Conservation (phyloP, 37 sponge, comb jelly and placozoan species). For the Haliclona indistincta region DNA sequence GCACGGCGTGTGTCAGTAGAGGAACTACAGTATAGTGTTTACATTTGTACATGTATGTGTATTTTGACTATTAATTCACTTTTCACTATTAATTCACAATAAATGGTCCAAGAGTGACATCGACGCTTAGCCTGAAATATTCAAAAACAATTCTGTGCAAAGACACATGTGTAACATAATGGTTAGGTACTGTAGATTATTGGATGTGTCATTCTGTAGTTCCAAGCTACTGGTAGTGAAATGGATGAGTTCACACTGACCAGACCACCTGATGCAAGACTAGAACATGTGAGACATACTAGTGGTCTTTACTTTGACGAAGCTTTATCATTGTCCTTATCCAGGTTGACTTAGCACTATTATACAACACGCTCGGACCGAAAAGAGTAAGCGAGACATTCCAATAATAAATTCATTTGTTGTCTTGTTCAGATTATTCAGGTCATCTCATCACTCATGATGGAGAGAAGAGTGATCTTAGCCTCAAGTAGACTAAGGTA, state of each 20-base stretch:
- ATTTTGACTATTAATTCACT: too few relatives aligned
- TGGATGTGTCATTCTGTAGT: not conserved
- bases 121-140: too few relatives aligned
- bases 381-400: not conserved
- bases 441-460: slow-evolving; percentile 71
- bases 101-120: too few relatives aligned
- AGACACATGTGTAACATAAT: too few relatives aligned
- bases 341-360: slow-evolving; percentile 48
- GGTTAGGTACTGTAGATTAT: too few relatives aligned
- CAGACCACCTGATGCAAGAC: slow-evolving; percentile 75
- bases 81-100: too few relatives aligned
- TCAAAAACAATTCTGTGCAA: too few relatives aligned
- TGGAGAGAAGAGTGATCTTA: slow-evolving; percentile 86
- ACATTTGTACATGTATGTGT: too few relatives aligned
- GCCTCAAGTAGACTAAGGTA: slow-evolving; percentile 73
- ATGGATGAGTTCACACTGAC: slow-evolving; percentile 58
- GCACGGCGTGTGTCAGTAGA: too few relatives aligned
- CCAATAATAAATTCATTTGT: not conserved
- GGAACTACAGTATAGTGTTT: too few relatives aligned
- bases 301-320: too few relatives aligned
- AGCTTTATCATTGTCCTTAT: too few relatives aligned
- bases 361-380: slow-evolving; percentile 49
- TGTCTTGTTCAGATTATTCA: slow-evolving; percentile 56
- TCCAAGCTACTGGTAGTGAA: slow-evolving; percentile 34
- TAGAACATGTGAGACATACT: slow-evolving; percentile 91